Conservation (phyloP, 2,888 invertebrate genomes). For the Sinodicranocentrus sp. region DNA sequence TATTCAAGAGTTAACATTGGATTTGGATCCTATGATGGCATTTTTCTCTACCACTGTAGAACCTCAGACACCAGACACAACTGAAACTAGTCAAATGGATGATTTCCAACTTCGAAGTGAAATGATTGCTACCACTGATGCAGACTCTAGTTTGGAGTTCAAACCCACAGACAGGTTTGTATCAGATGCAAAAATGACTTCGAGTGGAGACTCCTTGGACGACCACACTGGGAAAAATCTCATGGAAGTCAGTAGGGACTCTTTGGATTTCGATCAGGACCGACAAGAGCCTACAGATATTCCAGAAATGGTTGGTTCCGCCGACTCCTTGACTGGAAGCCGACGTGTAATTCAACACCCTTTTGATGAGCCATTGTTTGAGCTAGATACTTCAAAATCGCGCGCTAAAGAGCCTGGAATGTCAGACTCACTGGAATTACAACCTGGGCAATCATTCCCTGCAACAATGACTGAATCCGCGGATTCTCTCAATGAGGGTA, state of each 20-base stretch:
- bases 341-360: constrained; percentile 66
- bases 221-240: constrained; percentile 76
- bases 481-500: constrained; percentile 70
- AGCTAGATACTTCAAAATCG: constrained; percentile 9
- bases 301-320: constrained; percentile 78
- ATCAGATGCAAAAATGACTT: constrained; percentile 77
- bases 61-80: constrained; percentile 73
- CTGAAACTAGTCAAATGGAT: constrained; percentile 70
- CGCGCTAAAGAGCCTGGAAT: constrained; percentile 55
- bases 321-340: constrained; percentile 79
- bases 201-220: constrained; percentile 75
- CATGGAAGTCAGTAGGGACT: constrained; percentile 83
- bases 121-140: constrained; percentile 71
- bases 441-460: constrained; percentile 62
- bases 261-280: constrained; percentile 82
- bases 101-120: constrained; percentile 69
- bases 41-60: constrained; percentile 75
- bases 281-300: constrained; percentile 76
- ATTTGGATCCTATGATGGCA: constrained; percentile 71
- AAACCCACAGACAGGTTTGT: constrained; percentile 75
- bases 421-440: constrained; percentile 75
- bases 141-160: constrained; percentile 77
- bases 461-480: constrained; percentile 71
- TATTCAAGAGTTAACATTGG: constrained; percentile 56
- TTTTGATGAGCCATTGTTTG: constrained; percentile 20